A percentile compares a stretch with the other conserved stretches of the same genome.
phyloP scores from a whole-genome alignment of 1,140 invertebrate genomes.

The Daktulosphaira vitifoliae region DNA sequence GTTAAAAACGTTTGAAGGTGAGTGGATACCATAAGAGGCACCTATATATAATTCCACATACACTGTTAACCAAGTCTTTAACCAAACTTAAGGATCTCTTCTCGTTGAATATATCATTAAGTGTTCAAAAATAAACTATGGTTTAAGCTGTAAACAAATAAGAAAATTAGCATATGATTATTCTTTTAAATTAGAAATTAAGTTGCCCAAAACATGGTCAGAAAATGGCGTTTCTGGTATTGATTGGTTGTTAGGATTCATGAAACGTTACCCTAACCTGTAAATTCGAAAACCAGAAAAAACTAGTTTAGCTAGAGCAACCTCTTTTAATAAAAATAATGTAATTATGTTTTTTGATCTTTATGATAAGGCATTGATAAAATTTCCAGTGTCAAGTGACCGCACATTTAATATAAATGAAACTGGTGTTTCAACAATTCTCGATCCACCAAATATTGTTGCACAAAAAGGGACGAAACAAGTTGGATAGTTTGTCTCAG shows the following conservation, averaged over 20 bases:
- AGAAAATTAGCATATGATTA: not conserved
- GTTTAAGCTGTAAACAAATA: not conserved
- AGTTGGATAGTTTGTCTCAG: constrained; percentile 38
- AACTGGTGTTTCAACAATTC: no score
- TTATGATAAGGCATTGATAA: not conserved
- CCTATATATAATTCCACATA: not conserved
- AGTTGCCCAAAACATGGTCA: no score
- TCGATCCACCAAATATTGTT: constrained; percentile 34
- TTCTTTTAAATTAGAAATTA: no score
- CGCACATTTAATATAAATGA: no score
- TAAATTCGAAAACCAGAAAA: constrained; percentile 34
- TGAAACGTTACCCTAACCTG: constrained; percentile 40
- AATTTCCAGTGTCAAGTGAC: not conserved
- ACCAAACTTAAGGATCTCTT: not conserved
- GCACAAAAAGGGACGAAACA: constrained; percentile 39
- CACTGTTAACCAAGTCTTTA: not conserved
- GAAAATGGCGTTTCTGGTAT: not conserved
- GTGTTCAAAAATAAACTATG: not conserved
- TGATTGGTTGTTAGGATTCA: constrained; percentile 36
- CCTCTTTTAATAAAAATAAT: not conserved
- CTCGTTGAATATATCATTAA: not conserved
- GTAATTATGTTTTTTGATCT: not conserved
- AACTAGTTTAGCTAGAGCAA: not conserved
- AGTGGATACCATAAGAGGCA: not conserved
- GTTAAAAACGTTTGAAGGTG: not conserved